These are phyloP conservation scores for Busseola fusca DNA, from an alignment of 2,888 invertebrate species.

Conservation along the genomic window DNA sequence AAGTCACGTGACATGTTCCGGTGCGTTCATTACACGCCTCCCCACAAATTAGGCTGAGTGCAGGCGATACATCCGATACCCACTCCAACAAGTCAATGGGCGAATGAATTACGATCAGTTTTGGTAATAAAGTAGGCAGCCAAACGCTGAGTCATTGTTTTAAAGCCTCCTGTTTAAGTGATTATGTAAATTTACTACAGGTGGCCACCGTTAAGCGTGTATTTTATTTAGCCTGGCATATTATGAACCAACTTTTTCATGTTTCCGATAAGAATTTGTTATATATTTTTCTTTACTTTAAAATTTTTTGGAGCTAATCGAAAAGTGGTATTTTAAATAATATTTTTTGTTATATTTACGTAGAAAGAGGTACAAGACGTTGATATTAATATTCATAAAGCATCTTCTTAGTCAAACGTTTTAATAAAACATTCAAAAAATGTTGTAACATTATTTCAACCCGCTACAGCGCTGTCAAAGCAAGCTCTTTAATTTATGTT, in stretches of 20 bases:
- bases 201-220: constrained; percentile 1
- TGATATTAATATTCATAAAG: constrained; percentile 2
- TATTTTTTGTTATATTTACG: background rate
- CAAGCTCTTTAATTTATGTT: constrained; percentile 65
- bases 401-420: constrained; percentile 6
- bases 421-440: constrained; percentile 26
- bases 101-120: constrained; percentile 58
- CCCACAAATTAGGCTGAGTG: constrained; percentile 78
- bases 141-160: constrained; percentile 55
- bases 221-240: constrained; percentile 11
- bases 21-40: constrained; percentile 64
- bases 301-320: background rate
- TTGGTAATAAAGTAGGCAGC: constrained; percentile 54
- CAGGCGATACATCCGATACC: constrained; percentile 64
- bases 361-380: background rate
- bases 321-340: background rate
- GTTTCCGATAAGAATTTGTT: background rate
- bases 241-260: constrained; percentile 5
- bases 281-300: background rate
- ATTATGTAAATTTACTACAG: constrained; percentile 54
- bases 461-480: constrained; percentile 53
- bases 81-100: constrained; percentile 62
- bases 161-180: constrained; percentile 50
- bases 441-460: constrained; percentile 28
- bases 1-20: constrained; percentile 71